Evolutionary conservation across 64 coral and sea anemone genomes (phyloP).

Genomic region (Orbicella faveolata): DNA sequence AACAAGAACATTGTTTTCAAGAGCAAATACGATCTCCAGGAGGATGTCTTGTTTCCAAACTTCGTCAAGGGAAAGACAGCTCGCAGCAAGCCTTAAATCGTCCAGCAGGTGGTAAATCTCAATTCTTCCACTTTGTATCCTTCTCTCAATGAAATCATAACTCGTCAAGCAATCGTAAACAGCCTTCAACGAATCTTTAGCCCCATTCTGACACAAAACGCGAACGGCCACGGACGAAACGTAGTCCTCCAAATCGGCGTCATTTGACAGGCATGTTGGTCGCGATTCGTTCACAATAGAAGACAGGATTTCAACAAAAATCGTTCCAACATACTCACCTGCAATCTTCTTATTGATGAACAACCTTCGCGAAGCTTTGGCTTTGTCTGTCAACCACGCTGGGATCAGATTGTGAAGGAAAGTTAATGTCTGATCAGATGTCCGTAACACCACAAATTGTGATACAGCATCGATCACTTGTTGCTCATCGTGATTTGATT

Average conservation of each 20-base stretch:
- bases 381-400: not conserved
- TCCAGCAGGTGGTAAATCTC: not conserved
- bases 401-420: constrained; percentile 4
- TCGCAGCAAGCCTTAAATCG: not conserved
- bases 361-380: not conserved
- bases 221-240: not conserved
- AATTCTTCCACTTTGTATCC: not conserved
- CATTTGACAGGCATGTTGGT: not conserved
- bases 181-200: not conserved
- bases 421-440: not conserved
- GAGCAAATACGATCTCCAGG: not conserved
- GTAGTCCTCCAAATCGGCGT: not conserved
- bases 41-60: not conserved
- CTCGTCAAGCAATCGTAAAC: not conserved
- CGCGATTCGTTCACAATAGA: not conserved
- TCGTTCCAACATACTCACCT: not conserved
- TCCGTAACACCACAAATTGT: not conserved
- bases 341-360: not conserved
- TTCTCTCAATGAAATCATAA: not conserved
- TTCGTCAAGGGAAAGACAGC: not conserved
- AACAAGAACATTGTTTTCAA: not conserved
- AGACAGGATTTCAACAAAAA: not conserved
- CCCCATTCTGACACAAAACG: not conserved
- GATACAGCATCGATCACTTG: constrained; percentile 4
- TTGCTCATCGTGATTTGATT: not conserved